Evolutionary conservation across 2,888 invertebrate genomes (phyloP).

Genomic region (Ganaspis brasiliensis): DNA sequence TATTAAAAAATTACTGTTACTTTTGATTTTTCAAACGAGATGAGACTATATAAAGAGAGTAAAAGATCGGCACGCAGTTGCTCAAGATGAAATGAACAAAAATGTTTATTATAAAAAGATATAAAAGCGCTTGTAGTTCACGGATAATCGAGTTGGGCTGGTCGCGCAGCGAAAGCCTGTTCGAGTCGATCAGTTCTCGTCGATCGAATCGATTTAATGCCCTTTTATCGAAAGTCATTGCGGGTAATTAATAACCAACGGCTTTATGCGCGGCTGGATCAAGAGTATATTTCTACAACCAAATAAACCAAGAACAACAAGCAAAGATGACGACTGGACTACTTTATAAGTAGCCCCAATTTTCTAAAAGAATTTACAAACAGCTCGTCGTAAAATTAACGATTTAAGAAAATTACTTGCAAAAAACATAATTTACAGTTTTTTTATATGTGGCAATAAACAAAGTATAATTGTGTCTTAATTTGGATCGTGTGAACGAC

Average conservation of each 20-base stretch:
- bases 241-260: slow-evolving; percentile 72
- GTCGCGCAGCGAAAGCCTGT: slow-evolving; percentile 46
- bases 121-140: slow-evolving; percentile 33
- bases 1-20: too few species aligned
- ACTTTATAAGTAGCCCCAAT: slow-evolving; percentile 45
- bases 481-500: too few species aligned
- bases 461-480: too few species aligned
- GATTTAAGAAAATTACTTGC: not conserved
- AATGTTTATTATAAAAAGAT: slow-evolving; percentile 39
- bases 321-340: slow-evolving; percentile 43
- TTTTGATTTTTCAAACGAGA: too few species aligned
- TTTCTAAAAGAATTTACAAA: slow-evolving; percentile 45
- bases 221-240: slow-evolving; percentile 72
- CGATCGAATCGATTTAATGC: slow-evolving; percentile 66
- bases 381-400: not conserved
- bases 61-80: slow-evolving; percentile 40
- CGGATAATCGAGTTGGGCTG: slow-evolving; percentile 50
- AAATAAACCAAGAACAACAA: slow-evolving; percentile 54
- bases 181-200: slow-evolving; percentile 56
- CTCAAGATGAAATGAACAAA: slow-evolving; percentile 40
- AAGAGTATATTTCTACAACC: slow-evolving; percentile 28
- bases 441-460: too few species aligned
- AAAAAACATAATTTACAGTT: too few species aligned
- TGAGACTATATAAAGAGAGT: not conserved
- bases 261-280: slow-evolving; percentile 46